These are phyloP conservation scores for Achroia grisella DNA, from an alignment of 1,140 invertebrate genomes.

Conservation along the genomic window DNA sequence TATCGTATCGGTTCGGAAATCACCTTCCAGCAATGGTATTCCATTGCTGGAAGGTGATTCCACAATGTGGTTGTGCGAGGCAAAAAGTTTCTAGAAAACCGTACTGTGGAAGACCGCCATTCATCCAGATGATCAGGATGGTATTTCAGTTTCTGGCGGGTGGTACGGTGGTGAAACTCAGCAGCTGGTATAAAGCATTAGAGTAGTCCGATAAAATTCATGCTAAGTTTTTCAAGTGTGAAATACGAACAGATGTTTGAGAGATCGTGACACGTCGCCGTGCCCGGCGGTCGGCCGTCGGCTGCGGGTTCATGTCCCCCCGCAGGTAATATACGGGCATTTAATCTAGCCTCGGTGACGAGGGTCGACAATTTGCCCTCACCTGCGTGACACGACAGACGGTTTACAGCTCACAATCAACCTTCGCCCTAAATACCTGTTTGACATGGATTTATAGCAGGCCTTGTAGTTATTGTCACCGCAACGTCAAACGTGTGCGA, in stretches of 20 bases:
- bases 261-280: background rate
- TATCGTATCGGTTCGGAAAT: too few species aligned
- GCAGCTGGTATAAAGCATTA: too few species aligned
- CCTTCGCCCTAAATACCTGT: constrained; percentile 18
- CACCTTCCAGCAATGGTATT: too few species aligned
- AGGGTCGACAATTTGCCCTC: constrained; percentile 22
- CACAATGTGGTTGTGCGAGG: too few species aligned
- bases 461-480: constrained; percentile 2
- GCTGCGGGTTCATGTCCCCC: background rate
- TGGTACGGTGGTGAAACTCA: too few species aligned
- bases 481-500: too few species aligned
- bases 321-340: constrained; percentile 2
- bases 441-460: constrained; percentile 20
- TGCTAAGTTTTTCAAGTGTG: background rate
- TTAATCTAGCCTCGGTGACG: constrained; percentile 16
- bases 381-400: constrained; percentile 18
- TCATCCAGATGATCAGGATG: too few species aligned
- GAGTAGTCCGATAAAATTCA: too few species aligned
- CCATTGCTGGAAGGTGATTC: too few species aligned
- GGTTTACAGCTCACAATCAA: background rate
- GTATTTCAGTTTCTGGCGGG: too few species aligned
- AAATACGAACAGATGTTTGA: background rate
- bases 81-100: too few species aligned
- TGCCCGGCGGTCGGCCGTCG: background rate
- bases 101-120: too few species aligned